Evolutionary conservation across 2,797 vertebrate species (phyloP).

Genomic region (Squalus acanthias): DNA sequence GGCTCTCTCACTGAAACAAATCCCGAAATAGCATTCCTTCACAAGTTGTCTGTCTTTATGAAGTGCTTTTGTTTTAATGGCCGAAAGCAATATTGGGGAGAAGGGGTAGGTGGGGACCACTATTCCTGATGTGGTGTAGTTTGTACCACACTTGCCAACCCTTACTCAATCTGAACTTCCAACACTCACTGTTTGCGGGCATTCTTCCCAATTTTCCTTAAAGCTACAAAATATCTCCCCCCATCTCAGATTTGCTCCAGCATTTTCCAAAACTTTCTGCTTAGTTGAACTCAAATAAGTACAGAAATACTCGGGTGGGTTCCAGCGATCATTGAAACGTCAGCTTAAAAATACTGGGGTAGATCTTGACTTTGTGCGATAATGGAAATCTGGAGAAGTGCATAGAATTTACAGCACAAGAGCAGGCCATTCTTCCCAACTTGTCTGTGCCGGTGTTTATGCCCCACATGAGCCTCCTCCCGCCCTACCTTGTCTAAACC

Average conservation of each 20-base stretch:
- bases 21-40: background rate
- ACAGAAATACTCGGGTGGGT: background rate
- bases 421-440: background rate
- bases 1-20: background rate
- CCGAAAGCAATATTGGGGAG: background rate
- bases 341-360: background rate
- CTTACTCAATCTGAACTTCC: background rate
- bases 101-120: background rate
- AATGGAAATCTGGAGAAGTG: background rate
- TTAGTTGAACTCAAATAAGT: background rate
- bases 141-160: background rate
- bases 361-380: background rate
- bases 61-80: background rate
- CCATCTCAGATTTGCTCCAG: background rate
- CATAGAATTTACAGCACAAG: background rate
- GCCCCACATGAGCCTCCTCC: background rate
- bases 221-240: background rate
- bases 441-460: background rate
- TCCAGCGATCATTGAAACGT: background rate
- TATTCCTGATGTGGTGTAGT: background rate
- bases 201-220: background rate
- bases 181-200: background rate
- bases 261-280: background rate
- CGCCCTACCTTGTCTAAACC: background rate
- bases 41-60: background rate